Percentiles rank a stretch among this genome's conserved stretches.
These are phyloP conservation scores for Neosalanx taihuensis DNA, from an alignment of 2,797 vertebrate species.

Conservation along the genomic window DNA sequence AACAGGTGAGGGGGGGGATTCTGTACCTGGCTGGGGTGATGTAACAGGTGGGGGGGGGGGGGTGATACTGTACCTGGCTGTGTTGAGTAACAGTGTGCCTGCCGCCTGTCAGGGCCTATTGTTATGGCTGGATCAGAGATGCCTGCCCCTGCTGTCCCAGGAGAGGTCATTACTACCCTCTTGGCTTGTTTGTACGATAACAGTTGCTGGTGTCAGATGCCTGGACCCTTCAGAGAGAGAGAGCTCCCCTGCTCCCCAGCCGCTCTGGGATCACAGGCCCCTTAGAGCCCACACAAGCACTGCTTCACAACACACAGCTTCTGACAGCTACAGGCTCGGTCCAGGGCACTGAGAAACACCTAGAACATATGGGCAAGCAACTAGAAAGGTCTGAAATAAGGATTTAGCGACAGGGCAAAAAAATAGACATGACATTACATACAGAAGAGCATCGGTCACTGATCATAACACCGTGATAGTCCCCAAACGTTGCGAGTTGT, in stretches of 20 bases:
- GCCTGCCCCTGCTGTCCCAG: slow-evolving; percentile 58
- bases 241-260: not conserved
- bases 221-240: slow-evolving; percentile 2
- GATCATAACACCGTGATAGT: too few relatives aligned
- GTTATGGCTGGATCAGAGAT: slow-evolving; percentile 52
- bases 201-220: slow-evolving; percentile 15
- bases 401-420: too few relatives aligned
- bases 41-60: too few relatives aligned
- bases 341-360: too few relatives aligned
- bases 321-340: slow-evolving; percentile 2
- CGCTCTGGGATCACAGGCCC: not conserved
- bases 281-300: not conserved
- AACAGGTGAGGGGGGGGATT: too few relatives aligned
- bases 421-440: too few relatives aligned
- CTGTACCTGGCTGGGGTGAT: too few relatives aligned
- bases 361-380: too few relatives aligned
- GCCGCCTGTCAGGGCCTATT: slow-evolving; percentile 38
- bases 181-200: slow-evolving; percentile 62
- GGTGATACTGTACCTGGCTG: too few relatives aligned
- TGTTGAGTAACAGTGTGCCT: slow-evolving; percentile 22
- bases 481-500: too few relatives aligned
- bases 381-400: too few relatives aligned
- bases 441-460: too few relatives aligned
- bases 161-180: slow-evolving; percentile 66
- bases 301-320: slow-evolving; percentile 19